A percentile compares a stretch with the other conserved stretches of the same genome.
phyloP scores from a whole-genome alignment of 2,888 invertebrate species.

The Norana najaformis region DNA sequence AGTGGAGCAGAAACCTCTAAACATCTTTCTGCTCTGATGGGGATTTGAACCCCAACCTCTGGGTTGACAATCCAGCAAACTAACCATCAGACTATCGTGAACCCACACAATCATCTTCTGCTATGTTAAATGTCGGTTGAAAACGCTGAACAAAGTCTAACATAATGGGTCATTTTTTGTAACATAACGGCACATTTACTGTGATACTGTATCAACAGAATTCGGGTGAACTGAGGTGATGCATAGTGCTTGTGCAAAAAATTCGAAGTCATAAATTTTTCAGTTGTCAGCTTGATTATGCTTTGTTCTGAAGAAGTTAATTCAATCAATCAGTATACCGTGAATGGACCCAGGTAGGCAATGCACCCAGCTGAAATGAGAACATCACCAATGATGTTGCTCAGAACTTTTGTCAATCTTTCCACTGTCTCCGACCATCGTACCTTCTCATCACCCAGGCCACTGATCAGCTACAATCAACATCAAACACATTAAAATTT shows the following conservation, averaged over 20 bases:
- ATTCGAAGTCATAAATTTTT: not conserved
- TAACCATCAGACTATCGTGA: no score
- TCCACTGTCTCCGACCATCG: constrained; percentile 63
- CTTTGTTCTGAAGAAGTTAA: not conserved
- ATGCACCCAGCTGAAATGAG: constrained; percentile 61
- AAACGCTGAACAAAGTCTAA: no score
- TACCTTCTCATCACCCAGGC: constrained; percentile 63
- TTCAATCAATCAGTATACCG: constrained; percentile 49
- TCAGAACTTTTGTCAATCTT: constrained; percentile 53
- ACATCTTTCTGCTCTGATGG: no score
- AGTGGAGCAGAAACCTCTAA: no score
- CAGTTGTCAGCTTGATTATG: not conserved
- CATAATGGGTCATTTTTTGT: no score
- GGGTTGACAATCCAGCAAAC: no score
- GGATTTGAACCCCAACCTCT: no score
- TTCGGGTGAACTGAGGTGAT: not conserved
- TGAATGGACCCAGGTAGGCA: constrained; percentile 63
- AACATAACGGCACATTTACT: not conserved
- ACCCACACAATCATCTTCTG: no score
- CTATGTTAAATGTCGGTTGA: no score
- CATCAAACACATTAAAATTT: not conserved
- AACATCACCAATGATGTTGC: constrained; percentile 62
- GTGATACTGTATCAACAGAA: not conserved
- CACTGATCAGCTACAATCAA: constrained; percentile 50
- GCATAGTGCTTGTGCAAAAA: not conserved